Evolutionary conservation across 2,113 vertebrate species (phyloP).

Genomic region (Lanius collurio): DNA sequence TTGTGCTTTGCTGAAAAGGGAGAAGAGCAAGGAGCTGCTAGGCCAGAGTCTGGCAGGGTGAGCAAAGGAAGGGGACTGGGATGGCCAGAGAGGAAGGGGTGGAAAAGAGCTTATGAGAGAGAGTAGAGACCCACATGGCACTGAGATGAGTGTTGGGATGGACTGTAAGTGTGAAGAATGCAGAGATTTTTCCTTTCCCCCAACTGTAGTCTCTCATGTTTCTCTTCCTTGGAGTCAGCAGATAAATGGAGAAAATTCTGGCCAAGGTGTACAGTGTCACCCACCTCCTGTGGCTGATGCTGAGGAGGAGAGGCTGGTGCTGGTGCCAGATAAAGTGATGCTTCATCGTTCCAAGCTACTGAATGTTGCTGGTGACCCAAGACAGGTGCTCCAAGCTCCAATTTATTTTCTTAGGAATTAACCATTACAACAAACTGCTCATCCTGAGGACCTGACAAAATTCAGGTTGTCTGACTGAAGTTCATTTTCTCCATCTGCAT

Average conservation of each 20-base stretch:
- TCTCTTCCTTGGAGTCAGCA: background rate
- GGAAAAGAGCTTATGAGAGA: background rate
- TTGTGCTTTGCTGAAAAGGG: background rate
- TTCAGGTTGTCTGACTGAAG: background rate
- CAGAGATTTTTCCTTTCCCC: background rate
- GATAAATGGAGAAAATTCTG: background rate
- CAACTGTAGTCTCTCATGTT: fast-evolving
- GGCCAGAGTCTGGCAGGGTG: background rate
- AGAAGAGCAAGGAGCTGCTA: background rate
- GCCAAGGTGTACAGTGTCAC: background rate
- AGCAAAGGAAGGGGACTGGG: background rate
- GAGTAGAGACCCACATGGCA: background rate
- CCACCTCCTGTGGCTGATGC: background rate
- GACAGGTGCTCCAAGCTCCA: background rate
- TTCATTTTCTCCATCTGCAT: background rate
- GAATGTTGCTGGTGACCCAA: background rate
- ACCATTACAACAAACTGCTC: background rate
- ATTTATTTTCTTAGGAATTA: background rate
- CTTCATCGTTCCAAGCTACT: background rate
- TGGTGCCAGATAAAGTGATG: background rate
- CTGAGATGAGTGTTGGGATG: background rate
- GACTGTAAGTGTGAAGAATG: background rate
- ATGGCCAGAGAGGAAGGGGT: background rate
- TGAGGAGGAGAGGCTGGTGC: background rate
- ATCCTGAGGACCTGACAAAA: background rate